Percentiles rank a stretch among this genome's conserved stretches.
These are phyloP conservation scores for Papilio glaucus DNA, from an alignment of 1,140 invertebrate genomes.

Conservation along the genomic window DNA sequence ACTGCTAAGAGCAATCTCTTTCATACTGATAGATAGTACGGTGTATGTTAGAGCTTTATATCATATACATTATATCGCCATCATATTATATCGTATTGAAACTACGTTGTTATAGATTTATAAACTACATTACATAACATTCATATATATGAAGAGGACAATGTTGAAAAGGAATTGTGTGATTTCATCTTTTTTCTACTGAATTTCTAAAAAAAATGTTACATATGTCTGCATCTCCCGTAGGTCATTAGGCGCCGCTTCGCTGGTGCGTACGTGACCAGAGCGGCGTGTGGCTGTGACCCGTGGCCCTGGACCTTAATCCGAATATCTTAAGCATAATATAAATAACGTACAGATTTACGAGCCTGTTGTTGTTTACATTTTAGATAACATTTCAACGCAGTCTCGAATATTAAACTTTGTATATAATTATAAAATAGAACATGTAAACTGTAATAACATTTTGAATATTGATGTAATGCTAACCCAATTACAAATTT, in stretches of 20 bases:
- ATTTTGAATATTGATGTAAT: background rate
- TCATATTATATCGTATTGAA: too few species aligned
- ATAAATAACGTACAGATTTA: conserved; percentile 12
- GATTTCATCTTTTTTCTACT: background rate
- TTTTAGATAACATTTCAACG: conserved; percentile 12
- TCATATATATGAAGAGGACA: background rate
- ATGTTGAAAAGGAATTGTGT: background rate
- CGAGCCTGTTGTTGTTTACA: conserved; percentile 39
- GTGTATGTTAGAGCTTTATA: too few species aligned
- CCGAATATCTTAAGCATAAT: conserved; percentile 16
- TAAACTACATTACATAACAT: conserved; percentile 9
- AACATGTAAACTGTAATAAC: background rate
- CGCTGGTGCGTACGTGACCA: conserved; percentile 23
- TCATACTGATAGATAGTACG: too few species aligned
- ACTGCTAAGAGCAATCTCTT: too few species aligned
- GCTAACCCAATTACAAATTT: background rate
- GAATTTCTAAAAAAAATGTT: conserved; percentile 5
- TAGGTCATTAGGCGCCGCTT: background rate
- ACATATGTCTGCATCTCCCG: background rate
- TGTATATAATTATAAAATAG: conserved; percentile 19
- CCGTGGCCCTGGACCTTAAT: conserved; percentile 29
- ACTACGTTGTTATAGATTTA: background rate
- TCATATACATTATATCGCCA: too few species aligned
- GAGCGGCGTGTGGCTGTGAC: conserved; percentile 6
- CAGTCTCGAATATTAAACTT: background rate